These are phyloP conservation scores for Salticus scenicus DNA, from an alignment of 2,888 invertebrate genomes.

Conservation along the genomic window DNA sequence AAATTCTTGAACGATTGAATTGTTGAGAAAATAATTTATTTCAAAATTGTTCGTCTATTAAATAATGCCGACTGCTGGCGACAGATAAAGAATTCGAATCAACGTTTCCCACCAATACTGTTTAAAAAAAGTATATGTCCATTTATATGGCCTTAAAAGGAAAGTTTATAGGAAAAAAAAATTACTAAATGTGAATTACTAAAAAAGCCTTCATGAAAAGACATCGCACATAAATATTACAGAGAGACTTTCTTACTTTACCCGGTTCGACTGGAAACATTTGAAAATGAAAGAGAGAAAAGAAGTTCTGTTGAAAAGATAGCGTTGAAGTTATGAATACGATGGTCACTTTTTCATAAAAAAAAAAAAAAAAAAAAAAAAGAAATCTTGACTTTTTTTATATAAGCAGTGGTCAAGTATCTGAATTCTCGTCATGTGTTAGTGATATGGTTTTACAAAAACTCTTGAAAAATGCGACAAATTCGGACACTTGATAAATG, in stretches of 20 bases:
- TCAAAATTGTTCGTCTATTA: constrained; percentile 2
- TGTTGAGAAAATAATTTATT: too few species aligned
- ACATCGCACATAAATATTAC: constrained; percentile 49
- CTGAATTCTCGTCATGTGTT: constrained; percentile 52
- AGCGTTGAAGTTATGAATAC: constrained; percentile 1
- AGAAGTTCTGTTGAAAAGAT: not conserved
- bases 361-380: too few species aligned
- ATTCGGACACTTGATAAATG: not conserved
- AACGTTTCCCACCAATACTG: too few species aligned
- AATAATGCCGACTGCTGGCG: not conserved
- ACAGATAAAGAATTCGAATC: not conserved
- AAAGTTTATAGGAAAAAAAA: too few species aligned
- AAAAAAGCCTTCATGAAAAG: too few species aligned
- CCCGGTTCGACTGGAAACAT: constrained; percentile 20
- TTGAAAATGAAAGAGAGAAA: not conserved
- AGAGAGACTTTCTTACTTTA: constrained; percentile 16
- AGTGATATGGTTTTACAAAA: constrained; percentile 12
- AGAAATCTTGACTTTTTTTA: not conserved
- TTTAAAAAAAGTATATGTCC: too few species aligned
- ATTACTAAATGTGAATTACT: too few species aligned
- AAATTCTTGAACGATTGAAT: too few species aligned
- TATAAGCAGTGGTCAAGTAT: constrained; percentile 27
- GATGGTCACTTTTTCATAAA: not conserved
- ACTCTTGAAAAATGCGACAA: not conserved
- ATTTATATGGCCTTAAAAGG: constrained; percentile 21